These are phyloP conservation scores for Lemur catta DNA, from an alignment of 2,797 vertebrate genomes.

Conservation along the genomic window DNA sequence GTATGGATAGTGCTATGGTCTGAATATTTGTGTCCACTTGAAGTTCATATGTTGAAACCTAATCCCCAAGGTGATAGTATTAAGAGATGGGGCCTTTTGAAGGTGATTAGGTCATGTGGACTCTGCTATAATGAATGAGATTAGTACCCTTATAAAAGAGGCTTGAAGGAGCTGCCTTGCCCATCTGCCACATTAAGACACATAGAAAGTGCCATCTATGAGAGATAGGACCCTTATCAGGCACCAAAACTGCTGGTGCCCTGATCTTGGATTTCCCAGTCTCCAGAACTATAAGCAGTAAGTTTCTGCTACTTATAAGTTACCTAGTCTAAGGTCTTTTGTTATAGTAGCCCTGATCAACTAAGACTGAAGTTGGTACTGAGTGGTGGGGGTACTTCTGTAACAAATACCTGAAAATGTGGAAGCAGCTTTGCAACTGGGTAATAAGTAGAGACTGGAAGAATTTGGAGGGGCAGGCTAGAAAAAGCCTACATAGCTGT, in stretches of 20 bases:
- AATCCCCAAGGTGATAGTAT: background rate
- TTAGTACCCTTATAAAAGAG: background rate
- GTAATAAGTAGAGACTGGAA: background rate
- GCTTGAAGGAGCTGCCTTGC: background rate
- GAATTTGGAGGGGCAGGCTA: background rate
- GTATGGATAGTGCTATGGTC: background rate
- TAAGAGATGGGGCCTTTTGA: background rate
- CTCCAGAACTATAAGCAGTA: background rate
- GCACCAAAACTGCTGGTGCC: background rate
- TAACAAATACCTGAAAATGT: background rate
- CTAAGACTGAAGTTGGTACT: background rate
- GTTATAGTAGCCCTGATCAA: background rate
- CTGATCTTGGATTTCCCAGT: background rate
- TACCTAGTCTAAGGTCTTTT: background rate
- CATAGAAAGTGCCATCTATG: background rate
- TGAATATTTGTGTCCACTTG: background rate
- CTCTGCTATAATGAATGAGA: background rate
- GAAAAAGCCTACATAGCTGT: background rate
- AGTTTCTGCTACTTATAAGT: background rate
- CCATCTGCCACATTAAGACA: background rate
- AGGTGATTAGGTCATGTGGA: background rate
- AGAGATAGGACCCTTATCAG: background rate
- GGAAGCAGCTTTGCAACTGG: background rate
- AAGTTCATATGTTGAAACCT: background rate
- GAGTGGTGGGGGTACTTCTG: background rate